phyloP scores from a whole-genome alignment of 1,140 invertebrate species.

The Vollenhovia emeryi region DNA sequence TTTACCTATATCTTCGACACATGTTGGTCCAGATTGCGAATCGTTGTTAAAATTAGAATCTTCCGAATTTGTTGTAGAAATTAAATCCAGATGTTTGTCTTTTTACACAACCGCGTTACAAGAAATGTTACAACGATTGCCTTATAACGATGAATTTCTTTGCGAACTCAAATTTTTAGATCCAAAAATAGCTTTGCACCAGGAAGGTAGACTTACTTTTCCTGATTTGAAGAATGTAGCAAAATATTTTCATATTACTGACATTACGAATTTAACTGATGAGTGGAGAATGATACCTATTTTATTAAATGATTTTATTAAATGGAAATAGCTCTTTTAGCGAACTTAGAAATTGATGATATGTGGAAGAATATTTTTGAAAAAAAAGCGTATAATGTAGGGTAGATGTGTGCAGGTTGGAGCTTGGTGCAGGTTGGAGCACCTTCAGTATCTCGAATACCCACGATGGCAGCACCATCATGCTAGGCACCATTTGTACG shows the following conservation, averaged over 20 bases:
- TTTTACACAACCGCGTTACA: constrained; percentile 31
- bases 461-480: too few relatives aligned
- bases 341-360: not conserved
- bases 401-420: too few relatives aligned
- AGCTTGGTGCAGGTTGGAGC: too few relatives aligned
- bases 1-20: not conserved
- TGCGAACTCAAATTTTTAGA: constrained; percentile 33
- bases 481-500: too few relatives aligned
- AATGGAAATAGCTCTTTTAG: not conserved
- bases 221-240: constrained; percentile 14
- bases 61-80: not conserved
- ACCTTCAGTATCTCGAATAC: too few relatives aligned
- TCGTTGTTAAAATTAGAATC: not conserved
- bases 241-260: not conserved
- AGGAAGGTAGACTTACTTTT: constrained; percentile 22
- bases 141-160: constrained; percentile 10
- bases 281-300: not conserved
- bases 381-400: not conserved
- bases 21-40: constrained; percentile 11
- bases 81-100: constrained; percentile 15
- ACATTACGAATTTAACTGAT: not conserved
- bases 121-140: constrained; percentile 10
- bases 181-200: not conserved
- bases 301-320: not conserved
- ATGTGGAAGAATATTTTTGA: not conserved